A percentile compares a stretch with the other conserved stretches of the same genome.
Conservation (phyloP, 2,113 vertebrate species). For the Indicator indicator region DNA sequence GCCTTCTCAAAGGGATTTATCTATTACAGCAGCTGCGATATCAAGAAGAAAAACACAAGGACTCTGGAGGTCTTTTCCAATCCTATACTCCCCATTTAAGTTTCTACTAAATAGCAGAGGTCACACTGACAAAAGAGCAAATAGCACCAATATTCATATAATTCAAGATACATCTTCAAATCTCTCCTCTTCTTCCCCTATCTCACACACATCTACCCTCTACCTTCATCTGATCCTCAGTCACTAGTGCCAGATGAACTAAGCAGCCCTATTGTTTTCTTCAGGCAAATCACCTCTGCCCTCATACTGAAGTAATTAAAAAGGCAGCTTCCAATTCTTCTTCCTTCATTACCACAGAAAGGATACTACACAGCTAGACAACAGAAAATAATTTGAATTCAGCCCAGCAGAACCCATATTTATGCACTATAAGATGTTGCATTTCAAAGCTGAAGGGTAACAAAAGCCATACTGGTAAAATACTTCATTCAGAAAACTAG, state of each 20-base stretch:
- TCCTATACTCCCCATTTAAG: not conserved
- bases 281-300: not conserved
- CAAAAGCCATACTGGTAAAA: not conserved
- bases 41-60: not conserved
- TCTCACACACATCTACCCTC: not conserved
- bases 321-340: not conserved
- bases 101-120: not conserved
- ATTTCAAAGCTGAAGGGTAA: not conserved
- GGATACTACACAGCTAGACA: not conserved
- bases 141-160: not conserved
- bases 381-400: not conserved
- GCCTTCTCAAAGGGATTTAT: not conserved
- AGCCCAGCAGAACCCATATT: not conserved
- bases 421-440: rapidly evolving
- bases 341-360: not conserved
- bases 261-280: not conserved
- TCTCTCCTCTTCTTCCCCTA: not conserved
- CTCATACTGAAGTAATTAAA: not conserved
- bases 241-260: not conserved
- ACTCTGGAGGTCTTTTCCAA: not conserved
- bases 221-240: not conserved
- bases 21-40: not conserved
- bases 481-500: not conserved
- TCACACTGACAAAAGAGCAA: not conserved
- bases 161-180: not conserved